phyloP scores from a whole-genome alignment of 2,113 vertebrate species.

The Eublepharis macularius region DNA sequence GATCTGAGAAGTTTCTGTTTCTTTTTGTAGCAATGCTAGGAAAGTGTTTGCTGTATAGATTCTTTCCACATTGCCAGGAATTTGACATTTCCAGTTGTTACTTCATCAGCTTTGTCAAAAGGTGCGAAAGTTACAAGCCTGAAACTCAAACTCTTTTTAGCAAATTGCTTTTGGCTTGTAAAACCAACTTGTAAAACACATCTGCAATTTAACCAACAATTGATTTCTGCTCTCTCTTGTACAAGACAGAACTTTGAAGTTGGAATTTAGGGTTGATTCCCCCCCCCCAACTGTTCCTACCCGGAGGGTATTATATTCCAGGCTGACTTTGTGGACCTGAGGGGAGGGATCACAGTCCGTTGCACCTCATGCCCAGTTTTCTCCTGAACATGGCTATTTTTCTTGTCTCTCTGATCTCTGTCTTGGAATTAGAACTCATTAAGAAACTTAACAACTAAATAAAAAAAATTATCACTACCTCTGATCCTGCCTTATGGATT shows the following conservation, averaged over 20 bases:
- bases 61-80: slow-evolving; percentile 4
- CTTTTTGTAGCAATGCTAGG: background rate
- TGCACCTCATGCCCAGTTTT: background rate
- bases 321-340: background rate
- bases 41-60: background rate
- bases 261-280: background rate
- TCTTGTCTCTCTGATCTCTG: too few species aligned
- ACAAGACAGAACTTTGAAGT: background rate
- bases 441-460: too few species aligned
- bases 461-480: too few species aligned
- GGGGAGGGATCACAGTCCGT: background rate
- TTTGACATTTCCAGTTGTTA: slow-evolving; percentile 19
- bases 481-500: too few species aligned
- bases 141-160: slow-evolving; percentile 24
- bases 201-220: background rate
- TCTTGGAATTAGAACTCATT: too few species aligned
- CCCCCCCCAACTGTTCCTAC: background rate
- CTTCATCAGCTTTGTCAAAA: slow-evolving; percentile 2
- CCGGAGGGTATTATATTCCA: background rate
- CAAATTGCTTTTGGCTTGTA: slow-evolving; percentile 16
- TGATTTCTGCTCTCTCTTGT: background rate
- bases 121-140: slow-evolving; percentile 6
- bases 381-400: too few species aligned
- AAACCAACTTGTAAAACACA: background rate
- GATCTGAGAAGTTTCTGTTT: background rate